Evolutionary conservation across 2,797 vertebrate genomes (phyloP), one percentile per base, ranked within the genome.

Genomic region (Phrynocephalus vlangalii): DNA sequence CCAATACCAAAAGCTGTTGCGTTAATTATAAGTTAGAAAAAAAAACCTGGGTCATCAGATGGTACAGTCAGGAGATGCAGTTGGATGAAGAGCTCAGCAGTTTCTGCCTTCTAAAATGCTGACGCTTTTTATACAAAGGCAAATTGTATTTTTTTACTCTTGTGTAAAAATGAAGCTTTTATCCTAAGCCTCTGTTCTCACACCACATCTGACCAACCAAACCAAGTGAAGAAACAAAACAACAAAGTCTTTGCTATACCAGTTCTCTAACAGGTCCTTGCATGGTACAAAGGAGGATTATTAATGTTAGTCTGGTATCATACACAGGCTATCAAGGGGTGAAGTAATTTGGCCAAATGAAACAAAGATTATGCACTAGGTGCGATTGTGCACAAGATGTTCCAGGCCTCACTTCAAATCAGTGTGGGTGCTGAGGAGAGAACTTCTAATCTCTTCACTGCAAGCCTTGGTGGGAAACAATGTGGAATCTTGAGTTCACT

Each of bases 11-110:
- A 26, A 67, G 1, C 2, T 84, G 24, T 86, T 86, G 3, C 85
- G 24, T 75, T 90, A 68, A 22, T 79, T 78, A 79, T 81, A 82
- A 67, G 63, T 86, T 82, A 56, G n/a, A 0, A 85, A 48, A 87
- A 83, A 26, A 38, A 38, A 2, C 38, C 38, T 60, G 20, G 24
- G 20, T 33, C 20, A 48, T 2, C 22, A 78, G 67, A 75, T 76
- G 33, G 75, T 1, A 6, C 16, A 44, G 20, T 15, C 13, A 76
- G 81, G n/a, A 3, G 60, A 67, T 24, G n/a, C 1, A 26, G 0
- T 2, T 44, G 2, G 77, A 83, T 87, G 85, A 2, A 83, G 9
- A 6, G 48, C 76, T 77, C 0, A 0, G 79, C 63, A 90, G 38
- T 30, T 75, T 86, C 8, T 38, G 72, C 28, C 18, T 63, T 24